These are phyloP conservation scores for Patagioenas fasciata DNA, from an alignment of 2,113 vertebrate species.

Conservation along the genomic window DNA sequence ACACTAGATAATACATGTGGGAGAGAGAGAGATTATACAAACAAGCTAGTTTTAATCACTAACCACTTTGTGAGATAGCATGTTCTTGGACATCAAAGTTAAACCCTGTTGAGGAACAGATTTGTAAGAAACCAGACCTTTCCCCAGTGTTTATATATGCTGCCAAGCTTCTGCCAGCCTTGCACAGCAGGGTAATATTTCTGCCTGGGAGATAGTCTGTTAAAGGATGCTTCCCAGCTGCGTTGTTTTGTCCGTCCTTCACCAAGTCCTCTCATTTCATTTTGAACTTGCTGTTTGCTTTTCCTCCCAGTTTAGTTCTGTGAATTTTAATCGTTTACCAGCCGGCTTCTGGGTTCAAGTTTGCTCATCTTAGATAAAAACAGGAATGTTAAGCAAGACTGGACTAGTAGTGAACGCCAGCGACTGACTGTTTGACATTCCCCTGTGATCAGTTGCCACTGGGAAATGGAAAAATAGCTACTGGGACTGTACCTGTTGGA, in stretches of 20 bases:
- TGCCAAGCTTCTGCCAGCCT: not conserved
- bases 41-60: not conserved
- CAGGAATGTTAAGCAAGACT: not conserved
- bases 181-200: not conserved
- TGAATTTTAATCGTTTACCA: not conserved
- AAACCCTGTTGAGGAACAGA: not conserved
- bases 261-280: not conserved
- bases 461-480: not conserved
- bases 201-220: not conserved
- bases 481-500: not conserved
- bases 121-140: not conserved
- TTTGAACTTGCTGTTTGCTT: not conserved
- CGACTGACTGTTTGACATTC: not conserved
- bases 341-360: not conserved
- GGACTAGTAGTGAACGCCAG: not conserved
- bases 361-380: constrained; percentile 17
- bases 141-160: not conserved
- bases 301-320: not conserved
- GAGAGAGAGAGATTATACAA: not conserved
- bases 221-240: not conserved
- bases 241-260: not conserved
- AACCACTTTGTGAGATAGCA: not conserved
- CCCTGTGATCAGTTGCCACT: rapidly evolving
- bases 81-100: not conserved
- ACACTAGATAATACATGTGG: not conserved